These are phyloP conservation scores for Lampris megalopsis DNA, from an alignment of 2,113 vertebrate genomes.

Conservation along the genomic window DNA sequence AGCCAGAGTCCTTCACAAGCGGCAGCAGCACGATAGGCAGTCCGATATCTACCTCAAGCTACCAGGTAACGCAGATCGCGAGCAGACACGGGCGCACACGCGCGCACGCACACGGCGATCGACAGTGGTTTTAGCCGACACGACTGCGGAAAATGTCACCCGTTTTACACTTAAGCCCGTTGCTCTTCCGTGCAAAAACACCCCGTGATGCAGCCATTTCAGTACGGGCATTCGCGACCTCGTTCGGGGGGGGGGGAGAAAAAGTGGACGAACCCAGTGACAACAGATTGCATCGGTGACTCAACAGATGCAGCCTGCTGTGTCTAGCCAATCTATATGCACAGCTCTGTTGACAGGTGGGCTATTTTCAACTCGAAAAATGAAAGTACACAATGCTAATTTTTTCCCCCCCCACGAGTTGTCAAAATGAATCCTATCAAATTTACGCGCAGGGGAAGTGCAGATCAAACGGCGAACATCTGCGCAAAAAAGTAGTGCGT, in stretches of 20 bases:
- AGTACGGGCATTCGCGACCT: constrained; percentile 6
- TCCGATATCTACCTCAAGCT: constrained; percentile 84
- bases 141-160: no score
- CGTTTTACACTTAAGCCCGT: neutral
- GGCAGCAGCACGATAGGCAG: constrained; percentile 86
- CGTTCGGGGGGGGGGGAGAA: neutral
- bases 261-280: constrained; percentile 27
- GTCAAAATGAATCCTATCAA: neutral
- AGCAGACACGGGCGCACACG: neutral
- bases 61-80: constrained; percentile 86
- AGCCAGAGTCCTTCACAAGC: constrained; percentile 91
- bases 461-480: neutral
- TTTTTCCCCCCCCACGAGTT: neutral
- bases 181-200: neutral
- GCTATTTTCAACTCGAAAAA: neutral
- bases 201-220: neutral
- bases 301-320: constrained; percentile 32
- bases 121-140: no score
- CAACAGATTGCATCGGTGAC: constrained; percentile 36
- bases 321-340: constrained; percentile 23
- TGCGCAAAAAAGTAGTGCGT: neutral
- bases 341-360: constrained; percentile 17
- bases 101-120: neutral
- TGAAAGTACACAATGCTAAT: neutral
- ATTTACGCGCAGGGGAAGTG: neutral